Evolutionary conservation across 2,113 vertebrate genomes (phyloP), one percentile per base, ranked within the genome.

Genomic region (Ictidomys tridecemlineatus): DNA sequence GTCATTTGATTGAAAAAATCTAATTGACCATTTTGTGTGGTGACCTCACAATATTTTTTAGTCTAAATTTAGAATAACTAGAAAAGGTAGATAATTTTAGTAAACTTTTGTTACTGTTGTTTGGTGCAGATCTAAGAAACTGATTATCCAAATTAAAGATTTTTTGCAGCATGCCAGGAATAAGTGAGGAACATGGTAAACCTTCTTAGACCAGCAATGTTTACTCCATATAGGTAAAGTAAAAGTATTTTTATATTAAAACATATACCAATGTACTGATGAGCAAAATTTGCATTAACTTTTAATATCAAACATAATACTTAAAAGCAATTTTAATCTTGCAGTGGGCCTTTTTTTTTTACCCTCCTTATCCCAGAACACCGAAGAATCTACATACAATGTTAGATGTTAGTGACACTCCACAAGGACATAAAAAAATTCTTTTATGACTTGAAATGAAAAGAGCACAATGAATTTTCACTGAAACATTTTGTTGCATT

Each of bases 211-310:
- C 42, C 18, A 84, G 65, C 30, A 65, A 26, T 34, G 8, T 79
- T 65, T 78, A 80, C n/a, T 89, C 34, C 45, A 51, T 69, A 28
- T n/a, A 51, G 69, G 28, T 39, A n/a, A 89, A 78, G 8, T 73
- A 89, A 83, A 83, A 76, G 26, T 82, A 76, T 45, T 89, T 93
- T 92, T 67, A 96, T 83, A 74, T 86, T 85, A 93, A 96, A 93
- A 79, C 4, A 67, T 2, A 58, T 67, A 74, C 20, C 5, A 63
- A 8, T 78, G 32, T 92, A 72, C 51, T 72, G 8, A 34, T 77
- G 42, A 94, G 58, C 28, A 93, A 89, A 78, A 77, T 78, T 67
- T 93, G 4, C n/a, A 48, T 96, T 84, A 30, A 58, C 74, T 96
- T 93, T 92, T 90, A 94, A 65, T 90, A n/a, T 85, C 91, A 94